Evolutionary conservation across 2,113 vertebrate genomes (phyloP).

Genomic region (Xenopus laevis): DNA sequence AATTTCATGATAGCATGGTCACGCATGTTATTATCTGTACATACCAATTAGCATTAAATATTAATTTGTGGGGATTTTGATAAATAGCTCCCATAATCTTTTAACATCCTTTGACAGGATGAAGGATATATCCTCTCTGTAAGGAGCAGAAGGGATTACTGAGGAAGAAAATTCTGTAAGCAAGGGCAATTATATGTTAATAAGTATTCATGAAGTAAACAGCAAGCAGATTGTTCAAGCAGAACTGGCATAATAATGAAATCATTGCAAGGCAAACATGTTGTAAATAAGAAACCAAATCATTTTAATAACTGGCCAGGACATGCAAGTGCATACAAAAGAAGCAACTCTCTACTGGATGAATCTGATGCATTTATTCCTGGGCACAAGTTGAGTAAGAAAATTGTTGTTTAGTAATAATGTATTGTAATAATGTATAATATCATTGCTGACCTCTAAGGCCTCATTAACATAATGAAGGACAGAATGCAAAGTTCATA

Average conservation of each 20-base stretch:
- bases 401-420: neutral
- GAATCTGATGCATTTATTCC: neutral
- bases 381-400: no score
- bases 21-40: constrained; percentile 18
- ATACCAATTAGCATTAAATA: constrained; percentile 34
- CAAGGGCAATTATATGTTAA: constrained; percentile 54
- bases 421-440: no score
- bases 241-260: constrained; percentile 48
- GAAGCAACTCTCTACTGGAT: neutral
- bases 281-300: constrained; percentile 47
- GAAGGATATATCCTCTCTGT: constrained; percentile 49
- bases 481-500: no score
- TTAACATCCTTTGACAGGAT: constrained; percentile 50
- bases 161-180: constrained; percentile 57
- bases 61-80: constrained; percentile 37
- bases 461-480: no score
- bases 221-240: constrained; percentile 33
- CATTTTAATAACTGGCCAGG: constrained; percentile 48
- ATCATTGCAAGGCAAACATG: constrained; percentile 54
- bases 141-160: constrained; percentile 53
- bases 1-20: constrained; percentile 22
- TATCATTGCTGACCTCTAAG: no score
- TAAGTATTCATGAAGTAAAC: constrained; percentile 50
- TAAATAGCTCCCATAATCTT: constrained; percentile 26
- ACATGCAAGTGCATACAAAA: neutral